Evolutionary conservation across 2,888 invertebrate genomes (phyloP).

Genomic region (Tiphia femorata): DNA sequence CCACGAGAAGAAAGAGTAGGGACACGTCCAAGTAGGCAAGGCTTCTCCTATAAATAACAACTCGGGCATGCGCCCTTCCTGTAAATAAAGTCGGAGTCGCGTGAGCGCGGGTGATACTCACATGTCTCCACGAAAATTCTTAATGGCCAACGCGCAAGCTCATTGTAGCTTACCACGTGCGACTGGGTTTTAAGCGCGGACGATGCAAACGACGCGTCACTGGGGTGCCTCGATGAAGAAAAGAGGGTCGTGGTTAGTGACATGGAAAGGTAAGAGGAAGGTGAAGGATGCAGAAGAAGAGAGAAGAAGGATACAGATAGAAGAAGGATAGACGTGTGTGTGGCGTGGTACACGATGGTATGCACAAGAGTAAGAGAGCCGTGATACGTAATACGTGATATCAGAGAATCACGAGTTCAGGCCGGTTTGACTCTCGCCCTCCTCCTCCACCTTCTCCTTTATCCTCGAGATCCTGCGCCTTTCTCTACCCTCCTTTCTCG

Average conservation of each 20-base stretch:
- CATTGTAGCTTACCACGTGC: slow-evolving; percentile 17
- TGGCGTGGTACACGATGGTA: not conserved
- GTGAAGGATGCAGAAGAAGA: slow-evolving; percentile 5
- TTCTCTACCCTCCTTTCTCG: slow-evolving; percentile 6
- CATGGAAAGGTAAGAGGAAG: slow-evolving; percentile 2
- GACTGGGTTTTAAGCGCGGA: slow-evolving; percentile 31
- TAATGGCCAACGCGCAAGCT: slow-evolving; percentile 16
- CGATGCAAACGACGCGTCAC: slow-evolving; percentile 24
- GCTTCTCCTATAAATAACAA: no score
- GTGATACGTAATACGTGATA: slow-evolving; percentile 44
- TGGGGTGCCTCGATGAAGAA: not conserved
- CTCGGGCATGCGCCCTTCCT: no score
- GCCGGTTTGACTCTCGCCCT: slow-evolving; percentile 26
- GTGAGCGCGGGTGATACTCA: no score
- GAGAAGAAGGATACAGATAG: not conserved
- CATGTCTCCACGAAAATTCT: not conserved
- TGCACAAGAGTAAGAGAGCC: not conserved
- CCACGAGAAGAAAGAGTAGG: no score
- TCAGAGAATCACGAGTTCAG: slow-evolving; percentile 37
- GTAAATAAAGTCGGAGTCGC: no score
- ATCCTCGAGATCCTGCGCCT: slow-evolving; percentile 1
- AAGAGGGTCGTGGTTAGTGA: not conserved
- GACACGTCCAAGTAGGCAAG: no score
- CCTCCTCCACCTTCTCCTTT: slow-evolving; percentile 16
- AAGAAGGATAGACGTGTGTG: not conserved